These are phyloP conservation scores for Pan troglodytes DNA, from an alignment of 2,113 vertebrate genomes.

Conservation along the genomic window NHGRI_mPanTro3-v2.1_pri NC_072404.2:96514001-96514500, in stretches of 20 bases:
- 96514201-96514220: neutral
- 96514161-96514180: neutral
- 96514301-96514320: constrained; percentile 11
- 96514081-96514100: neutral
- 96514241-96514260: constrained; percentile 82
- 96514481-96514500: neutral
- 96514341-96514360: constrained; percentile 5
- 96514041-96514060: neutral
- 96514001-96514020: neutral
- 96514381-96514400: constrained; percentile 11
- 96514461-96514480: neutral
- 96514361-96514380: neutral
- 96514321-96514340: neutral
- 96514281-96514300: constrained; percentile 8
- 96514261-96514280: neutral
- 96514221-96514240: constrained; percentile 32
- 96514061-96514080: constrained; percentile 45
- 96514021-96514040: neutral
- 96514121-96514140: neutral
- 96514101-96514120: neutral
- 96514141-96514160: constrained; percentile 13
- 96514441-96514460: neutral
- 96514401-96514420: neutral
- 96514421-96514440: neutral
- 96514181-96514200: neutral